A percentile compares a stretch with the other conserved stretches of the same genome.
Evolutionary conservation across 2,113 vertebrate species (phyloP).

Genomic region (Mormyrus iriodes): DNA sequence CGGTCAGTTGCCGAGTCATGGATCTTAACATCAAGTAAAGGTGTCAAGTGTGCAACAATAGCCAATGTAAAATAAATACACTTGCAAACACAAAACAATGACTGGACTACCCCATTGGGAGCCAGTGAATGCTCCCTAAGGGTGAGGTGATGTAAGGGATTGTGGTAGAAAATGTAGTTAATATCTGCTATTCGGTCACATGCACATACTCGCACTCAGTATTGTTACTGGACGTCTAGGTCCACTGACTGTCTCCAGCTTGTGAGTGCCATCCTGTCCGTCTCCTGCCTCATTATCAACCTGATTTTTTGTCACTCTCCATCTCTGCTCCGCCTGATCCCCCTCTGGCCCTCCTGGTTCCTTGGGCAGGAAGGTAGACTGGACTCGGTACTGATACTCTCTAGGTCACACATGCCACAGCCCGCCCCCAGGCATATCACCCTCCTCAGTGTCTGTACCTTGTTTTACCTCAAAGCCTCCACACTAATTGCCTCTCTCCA

Average conservation of each 20-base stretch:
- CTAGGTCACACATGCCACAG: slow-evolving; percentile 14
- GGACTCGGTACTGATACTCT: slow-evolving; percentile 32
- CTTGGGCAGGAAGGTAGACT: slow-evolving; percentile 7
- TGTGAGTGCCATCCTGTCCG: neutral
- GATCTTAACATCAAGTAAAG: neutral
- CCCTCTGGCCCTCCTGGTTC: slow-evolving; percentile 32
- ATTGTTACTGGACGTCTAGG: neutral
- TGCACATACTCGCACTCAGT: neutral
- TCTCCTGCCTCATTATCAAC: neutral
- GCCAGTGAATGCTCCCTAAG: neutral
- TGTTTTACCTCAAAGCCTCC: slow-evolving; percentile 57
- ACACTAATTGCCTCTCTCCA: slow-evolving; percentile 53
- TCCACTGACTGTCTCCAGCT: neutral
- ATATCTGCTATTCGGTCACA: neutral
- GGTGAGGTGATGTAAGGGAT: neutral
- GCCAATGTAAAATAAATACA: neutral
- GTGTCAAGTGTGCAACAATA: neutral
- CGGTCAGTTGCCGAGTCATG: neutral
- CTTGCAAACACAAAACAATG: neutral
- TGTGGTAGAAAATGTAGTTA: neutral
- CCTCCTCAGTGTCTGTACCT: slow-evolving; percentile 60
- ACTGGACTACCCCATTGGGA: neutral
- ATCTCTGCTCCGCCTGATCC: neutral
- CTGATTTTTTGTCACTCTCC: neutral
- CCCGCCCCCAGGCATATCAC: slow-evolving; percentile 25